A percentile compares a stretch with the other conserved stretches of the same genome.
Evolutionary conservation across 2,888 invertebrate genomes (phyloP).

Genomic region (Agrenia bidenticulata): DNA sequence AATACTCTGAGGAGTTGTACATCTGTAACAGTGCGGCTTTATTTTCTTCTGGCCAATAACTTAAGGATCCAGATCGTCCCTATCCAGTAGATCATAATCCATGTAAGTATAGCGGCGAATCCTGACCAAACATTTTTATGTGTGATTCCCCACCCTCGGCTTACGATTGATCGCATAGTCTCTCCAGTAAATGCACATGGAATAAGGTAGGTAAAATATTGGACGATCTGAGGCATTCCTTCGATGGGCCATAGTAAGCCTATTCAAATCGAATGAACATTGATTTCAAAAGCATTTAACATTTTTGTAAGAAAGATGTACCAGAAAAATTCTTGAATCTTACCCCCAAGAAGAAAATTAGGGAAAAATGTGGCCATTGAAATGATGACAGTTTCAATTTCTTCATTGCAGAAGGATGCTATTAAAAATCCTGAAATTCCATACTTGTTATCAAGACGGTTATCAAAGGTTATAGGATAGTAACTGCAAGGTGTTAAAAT

Average conservation of each 20-base stretch:
- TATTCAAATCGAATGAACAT: too few relatives aligned
- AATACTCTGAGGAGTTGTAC: too few relatives aligned
- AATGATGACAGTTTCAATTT: conserved; percentile 83
- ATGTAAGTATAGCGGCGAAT: too few relatives aligned
- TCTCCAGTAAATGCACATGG: conserved; percentile 42
- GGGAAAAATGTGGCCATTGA: conserved; percentile 45
- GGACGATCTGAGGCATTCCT: conserved; percentile 77
- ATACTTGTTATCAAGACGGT: too few relatives aligned
- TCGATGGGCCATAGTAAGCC: conserved; percentile 88
- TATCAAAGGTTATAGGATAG: too few relatives aligned
- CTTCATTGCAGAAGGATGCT: conserved; percentile 86
- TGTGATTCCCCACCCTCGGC: conserved; percentile 39
- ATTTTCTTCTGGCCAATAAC: too few relatives aligned
- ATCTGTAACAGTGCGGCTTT: too few relatives aligned
- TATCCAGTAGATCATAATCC: too few relatives aligned
- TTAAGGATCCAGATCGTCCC: too few relatives aligned
- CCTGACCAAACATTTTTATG: conserved; percentile 20
- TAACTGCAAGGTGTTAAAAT: too few relatives aligned
- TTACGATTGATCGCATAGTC: conserved; percentile 38
- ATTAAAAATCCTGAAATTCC: conserved; percentile 73
- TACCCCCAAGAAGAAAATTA: conserved; percentile 37
- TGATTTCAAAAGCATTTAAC: background rate
- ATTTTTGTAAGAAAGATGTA: background rate
- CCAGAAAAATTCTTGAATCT: background rate
- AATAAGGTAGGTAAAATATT: conserved; percentile 60